Conservation (phyloP, 2,888 invertebrate species). For the Miltochrista miniata region DNA sequence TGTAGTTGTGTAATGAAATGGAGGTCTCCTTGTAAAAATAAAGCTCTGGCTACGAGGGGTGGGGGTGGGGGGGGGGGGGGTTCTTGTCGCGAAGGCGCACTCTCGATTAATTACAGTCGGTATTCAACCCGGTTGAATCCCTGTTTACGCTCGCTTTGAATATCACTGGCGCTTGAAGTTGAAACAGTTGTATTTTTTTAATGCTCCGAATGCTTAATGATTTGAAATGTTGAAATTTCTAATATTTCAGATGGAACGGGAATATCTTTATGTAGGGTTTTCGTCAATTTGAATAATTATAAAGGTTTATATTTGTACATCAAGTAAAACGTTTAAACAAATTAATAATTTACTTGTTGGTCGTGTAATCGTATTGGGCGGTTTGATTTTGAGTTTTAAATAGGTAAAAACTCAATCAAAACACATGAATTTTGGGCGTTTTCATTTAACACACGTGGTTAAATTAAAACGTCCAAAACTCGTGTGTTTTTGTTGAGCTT, state of each 20-base stretch:
- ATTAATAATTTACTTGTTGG: too few relatives aligned
- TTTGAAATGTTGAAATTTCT: neutral
- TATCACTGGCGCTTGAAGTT: conserved; percentile 16
- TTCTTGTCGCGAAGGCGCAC: conserved; percentile 48
- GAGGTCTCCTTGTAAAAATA: conserved; percentile 52
- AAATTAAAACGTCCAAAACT: neutral
- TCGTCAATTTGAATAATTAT: too few relatives aligned
- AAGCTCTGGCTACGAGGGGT: conserved; percentile 21
- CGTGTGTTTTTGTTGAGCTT: neutral
- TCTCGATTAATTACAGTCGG: conserved; percentile 61
- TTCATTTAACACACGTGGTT: too few relatives aligned
- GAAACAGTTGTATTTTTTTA: conserved; percentile 13
- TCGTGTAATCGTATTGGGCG: too few relatives aligned
- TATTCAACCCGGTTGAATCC: conserved; percentile 41
- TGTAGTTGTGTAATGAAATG: conserved; percentile 59
- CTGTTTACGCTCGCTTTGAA: conserved; percentile 25
- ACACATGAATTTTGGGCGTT: too few relatives aligned
- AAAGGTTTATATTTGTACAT: too few relatives aligned
- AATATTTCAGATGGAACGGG: neutral
- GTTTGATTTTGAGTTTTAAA: too few relatives aligned
- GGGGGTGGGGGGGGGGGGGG: conserved; percentile 4
- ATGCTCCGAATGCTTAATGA: neutral
- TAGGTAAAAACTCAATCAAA: too few relatives aligned
- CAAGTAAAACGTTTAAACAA: too few relatives aligned
- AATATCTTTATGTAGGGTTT: neutral